phyloP scores from a whole-genome alignment of 2,888 invertebrate species.

The Gryllus longicercus region DNA sequence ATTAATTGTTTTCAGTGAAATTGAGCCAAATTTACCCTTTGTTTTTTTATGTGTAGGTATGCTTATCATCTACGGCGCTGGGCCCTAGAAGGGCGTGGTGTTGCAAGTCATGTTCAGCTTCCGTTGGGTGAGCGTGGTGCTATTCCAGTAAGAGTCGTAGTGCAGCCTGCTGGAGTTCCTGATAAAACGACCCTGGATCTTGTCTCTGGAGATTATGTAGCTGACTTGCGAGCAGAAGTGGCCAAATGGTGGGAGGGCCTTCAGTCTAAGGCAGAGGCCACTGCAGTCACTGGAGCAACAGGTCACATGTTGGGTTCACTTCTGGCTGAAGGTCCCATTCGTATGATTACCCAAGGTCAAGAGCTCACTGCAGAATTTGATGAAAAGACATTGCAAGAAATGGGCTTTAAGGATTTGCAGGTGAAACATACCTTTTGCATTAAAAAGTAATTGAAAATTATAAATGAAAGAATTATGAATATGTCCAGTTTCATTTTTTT shows the following conservation, averaged over 20 bases:
- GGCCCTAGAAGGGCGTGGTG: constrained; percentile 77
- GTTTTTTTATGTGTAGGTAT: constrained; percentile 54
- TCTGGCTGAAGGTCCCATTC: constrained; percentile 76
- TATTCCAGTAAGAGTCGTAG: constrained; percentile 69
- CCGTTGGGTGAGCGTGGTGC: constrained; percentile 54
- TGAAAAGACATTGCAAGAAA: constrained; percentile 83
- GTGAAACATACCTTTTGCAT: constrained; percentile 45
- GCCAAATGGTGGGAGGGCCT: constrained; percentile 88
- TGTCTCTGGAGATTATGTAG: constrained; percentile 82
- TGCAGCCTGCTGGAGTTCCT: constrained; percentile 85
- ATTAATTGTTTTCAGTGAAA: too few species aligned
- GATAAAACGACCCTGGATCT: constrained; percentile 80
- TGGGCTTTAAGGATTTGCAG: constrained; percentile 93
- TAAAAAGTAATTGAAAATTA: background rate
- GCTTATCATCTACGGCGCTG: constrained; percentile 86
- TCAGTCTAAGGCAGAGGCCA: constrained; percentile 41
- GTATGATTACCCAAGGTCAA: constrained; percentile 92
- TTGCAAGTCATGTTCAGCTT: constrained; percentile 72
- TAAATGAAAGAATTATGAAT: background rate
- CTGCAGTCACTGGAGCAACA: constrained; percentile 45
- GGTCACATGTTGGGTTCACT: constrained; percentile 62
- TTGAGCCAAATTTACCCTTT: too few species aligned
- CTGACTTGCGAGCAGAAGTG: constrained; percentile 88
- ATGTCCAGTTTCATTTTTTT: too few species aligned
- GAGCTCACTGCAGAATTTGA: constrained; percentile 90